Evolutionary conservation across 2,113 vertebrate genomes (phyloP).

Genomic region (Bufo gargarizans): DNA sequence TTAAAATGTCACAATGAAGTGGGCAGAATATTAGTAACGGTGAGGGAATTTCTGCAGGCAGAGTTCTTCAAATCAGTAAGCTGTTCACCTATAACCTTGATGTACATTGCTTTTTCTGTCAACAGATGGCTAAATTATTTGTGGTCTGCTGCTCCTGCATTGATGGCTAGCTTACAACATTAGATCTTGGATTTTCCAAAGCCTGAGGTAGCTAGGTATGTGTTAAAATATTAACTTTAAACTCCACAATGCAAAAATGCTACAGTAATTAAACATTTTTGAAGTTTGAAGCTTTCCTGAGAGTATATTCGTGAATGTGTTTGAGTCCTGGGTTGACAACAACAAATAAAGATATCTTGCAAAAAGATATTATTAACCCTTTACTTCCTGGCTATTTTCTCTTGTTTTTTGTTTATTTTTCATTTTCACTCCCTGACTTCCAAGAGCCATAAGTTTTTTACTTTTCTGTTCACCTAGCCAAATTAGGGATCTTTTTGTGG

Average conservation of each 20-base stretch:
- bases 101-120: conserved; percentile 33
- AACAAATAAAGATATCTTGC: no score
- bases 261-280: not conserved
- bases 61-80: conserved; percentile 45
- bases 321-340: no score
- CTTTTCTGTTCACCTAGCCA: no score
- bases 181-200: not conserved
- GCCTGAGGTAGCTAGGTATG: not conserved
- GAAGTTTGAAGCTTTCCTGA: not conserved
- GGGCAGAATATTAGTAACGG: not conserved
- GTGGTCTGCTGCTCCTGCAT: conserved; percentile 17
- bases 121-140: conserved; percentile 39
- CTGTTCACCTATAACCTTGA: conserved; percentile 50
- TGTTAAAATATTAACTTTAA: not conserved
- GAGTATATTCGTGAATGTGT: not conserved
- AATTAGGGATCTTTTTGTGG: no score
- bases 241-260: no score
- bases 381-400: no score
- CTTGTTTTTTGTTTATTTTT: no score
- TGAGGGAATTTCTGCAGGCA: conserved; percentile 46
- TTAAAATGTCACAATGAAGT: conserved; percentile 37
- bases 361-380: no score
- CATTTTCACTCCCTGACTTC: no score
- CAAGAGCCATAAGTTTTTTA: no score
- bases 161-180: conserved; percentile 3